phyloP scores from a whole-genome alignment of 2,113 vertebrate genomes.

The Bos indicus region DNA sequence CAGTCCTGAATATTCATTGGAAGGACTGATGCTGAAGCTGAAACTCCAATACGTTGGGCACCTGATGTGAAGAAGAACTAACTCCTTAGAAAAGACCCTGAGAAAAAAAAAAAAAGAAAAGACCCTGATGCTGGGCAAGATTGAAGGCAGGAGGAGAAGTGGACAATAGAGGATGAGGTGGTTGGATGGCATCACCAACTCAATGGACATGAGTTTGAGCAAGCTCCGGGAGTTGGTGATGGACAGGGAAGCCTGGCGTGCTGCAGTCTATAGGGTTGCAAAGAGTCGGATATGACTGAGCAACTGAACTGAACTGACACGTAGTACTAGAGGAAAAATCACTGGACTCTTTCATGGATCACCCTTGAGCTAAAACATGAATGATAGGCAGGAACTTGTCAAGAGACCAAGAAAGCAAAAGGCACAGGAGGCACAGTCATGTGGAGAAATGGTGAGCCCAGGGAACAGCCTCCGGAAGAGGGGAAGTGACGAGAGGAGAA shows the following conservation, averaged over 20 bases:
- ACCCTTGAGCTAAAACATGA: neutral
- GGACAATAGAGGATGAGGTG: neutral
- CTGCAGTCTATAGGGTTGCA: neutral
- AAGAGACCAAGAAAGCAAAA: neutral
- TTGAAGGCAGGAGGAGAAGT: neutral
- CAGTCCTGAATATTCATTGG: neutral
- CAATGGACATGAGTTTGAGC: neutral
- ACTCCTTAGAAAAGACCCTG: neutral
- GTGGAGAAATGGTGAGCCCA: neutral
- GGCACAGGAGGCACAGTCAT: fast-evolving
- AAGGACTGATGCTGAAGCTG: neutral
- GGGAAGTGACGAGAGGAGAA: neutral
- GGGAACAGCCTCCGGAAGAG: neutral
- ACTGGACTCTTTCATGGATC: neutral
- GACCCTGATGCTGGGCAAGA: neutral
- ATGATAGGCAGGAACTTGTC: neutral
- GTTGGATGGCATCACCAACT: neutral
- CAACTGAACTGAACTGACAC: neutral
- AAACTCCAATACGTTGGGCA: neutral
- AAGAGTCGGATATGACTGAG: neutral
- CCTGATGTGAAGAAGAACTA: neutral
- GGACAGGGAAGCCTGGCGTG: neutral
- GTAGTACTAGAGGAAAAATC: neutral
- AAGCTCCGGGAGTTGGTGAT: neutral
- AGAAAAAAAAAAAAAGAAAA: neutral